Evolutionary conservation across 2,797 vertebrate species (phyloP), one percentile per base, ranked within the genome.

Genomic region (Gymnoscopelus microlampas): DNA sequence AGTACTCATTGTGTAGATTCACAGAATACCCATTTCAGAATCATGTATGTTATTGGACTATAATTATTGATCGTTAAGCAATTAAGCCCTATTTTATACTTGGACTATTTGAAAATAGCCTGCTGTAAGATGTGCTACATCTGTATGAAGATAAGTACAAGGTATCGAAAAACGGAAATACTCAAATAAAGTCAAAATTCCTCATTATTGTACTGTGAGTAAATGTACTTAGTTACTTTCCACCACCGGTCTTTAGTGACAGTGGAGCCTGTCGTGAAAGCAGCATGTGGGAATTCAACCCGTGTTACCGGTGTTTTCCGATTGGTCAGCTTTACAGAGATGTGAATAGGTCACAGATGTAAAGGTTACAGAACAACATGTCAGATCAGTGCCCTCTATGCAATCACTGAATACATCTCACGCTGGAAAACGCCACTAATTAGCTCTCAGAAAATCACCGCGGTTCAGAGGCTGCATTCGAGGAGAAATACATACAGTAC

Each of bases 311-410:
- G 53, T 74, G 79, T 77, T 19, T 19, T 82, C 78, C 68, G 29
- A 60, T 72, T 69, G 71, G 74, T 88, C 70, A 78, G 73, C 15
- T 3, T 80, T 82, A 82, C 78, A 69, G 13, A 60, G 71, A 61
- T 60, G 58, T 61, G 74, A 79, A 80, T 83, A 86, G 84, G 82
- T 86, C 85, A 83, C 67, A 81, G 71, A 81, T 86, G 79, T 63
- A 84, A 87, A 81, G 81, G 79, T 84, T 71, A 66, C 56, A 23
- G n/a, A 62, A 60, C 51, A 24, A 13, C 15, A 58, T 68, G 76
- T 82, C 77, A 47, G 60, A 82, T 80, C 79, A 65, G 60, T 70
- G 71, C 75, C 71, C 77, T 63, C 29, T 3, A 15, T 49, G 54
- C 26, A 29, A 54, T 74, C 50, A 13, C 57, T 4, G 29, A 54